A percentile compares a stretch with the other conserved stretches of the same genome.
phyloP scores from a whole-genome alignment of 2,797 vertebrate species.

The Sciurus carolinensis region DNA sequence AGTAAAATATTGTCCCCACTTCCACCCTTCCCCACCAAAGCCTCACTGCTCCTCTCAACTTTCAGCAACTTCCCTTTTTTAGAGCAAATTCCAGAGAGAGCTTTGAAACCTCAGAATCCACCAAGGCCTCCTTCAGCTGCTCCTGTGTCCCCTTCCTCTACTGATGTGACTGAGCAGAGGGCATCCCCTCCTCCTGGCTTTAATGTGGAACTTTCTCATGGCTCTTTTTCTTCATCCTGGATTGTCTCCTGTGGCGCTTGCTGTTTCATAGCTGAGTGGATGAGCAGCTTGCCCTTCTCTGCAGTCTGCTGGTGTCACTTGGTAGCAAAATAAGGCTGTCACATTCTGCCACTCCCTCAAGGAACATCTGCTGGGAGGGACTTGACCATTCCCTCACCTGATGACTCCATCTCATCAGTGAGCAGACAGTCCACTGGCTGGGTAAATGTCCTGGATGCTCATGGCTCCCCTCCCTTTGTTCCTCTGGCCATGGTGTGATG shows the following conservation, averaged over 20 bases:
- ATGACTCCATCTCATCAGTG: neutral
- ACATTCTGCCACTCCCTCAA: neutral
- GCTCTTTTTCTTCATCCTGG: neutral
- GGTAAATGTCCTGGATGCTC: neutral
- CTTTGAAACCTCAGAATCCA: neutral
- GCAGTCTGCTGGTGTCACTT: neutral
- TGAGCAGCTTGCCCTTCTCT: neutral
- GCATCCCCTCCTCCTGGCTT: neutral
- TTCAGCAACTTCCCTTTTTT: neutral
- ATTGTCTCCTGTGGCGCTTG: neutral
- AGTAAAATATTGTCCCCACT: neutral
- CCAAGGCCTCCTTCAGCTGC: neutral
- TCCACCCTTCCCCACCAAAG: too few species aligned
- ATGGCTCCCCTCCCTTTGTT: neutral
- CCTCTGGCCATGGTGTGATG: neutral
- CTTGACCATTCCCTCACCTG: neutral
- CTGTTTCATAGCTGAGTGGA: neutral
- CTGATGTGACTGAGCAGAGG: neutral
- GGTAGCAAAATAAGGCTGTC: neutral
- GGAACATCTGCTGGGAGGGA: neutral
- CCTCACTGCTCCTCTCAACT: neutral
- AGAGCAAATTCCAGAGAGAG: neutral
- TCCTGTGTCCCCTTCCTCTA: neutral
- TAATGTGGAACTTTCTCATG: neutral
- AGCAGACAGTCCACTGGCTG: neutral